Conservation (phyloP, 1,140 invertebrate genomes). For the Fopius arisanus region DNA sequence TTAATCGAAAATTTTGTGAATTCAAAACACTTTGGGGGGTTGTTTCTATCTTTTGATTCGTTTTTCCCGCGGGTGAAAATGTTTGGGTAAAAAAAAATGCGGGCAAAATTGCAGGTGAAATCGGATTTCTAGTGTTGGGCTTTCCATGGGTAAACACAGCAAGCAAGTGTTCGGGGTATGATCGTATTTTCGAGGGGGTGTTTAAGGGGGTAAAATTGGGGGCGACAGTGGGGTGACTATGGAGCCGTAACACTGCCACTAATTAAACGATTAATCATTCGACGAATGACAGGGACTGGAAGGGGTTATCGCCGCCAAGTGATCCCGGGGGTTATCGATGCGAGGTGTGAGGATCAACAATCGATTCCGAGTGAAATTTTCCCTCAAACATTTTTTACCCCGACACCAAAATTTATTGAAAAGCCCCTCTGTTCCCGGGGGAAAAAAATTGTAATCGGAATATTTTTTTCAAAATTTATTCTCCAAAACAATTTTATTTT, state of each 20-base stretch:
- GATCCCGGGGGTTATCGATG: background rate
- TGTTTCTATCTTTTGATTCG: conserved; percentile 3
- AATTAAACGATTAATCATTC: conserved; percentile 66
- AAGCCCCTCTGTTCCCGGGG: too few species aligned
- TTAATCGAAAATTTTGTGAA: conserved; percentile 23
- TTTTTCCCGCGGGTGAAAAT: background rate
- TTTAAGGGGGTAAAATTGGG: conserved; percentile 17
- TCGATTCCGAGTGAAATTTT: background rate
- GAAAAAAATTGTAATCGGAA: too few species aligned
- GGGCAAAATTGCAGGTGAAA: too few species aligned
- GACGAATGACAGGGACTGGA: conserved; percentile 55
- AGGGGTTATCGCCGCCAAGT: conserved; percentile 49
- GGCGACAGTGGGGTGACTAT: conserved; percentile 9
- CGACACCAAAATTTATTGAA: too few species aligned
- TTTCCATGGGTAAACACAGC: too few species aligned
- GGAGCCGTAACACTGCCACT: conserved; percentile 57
- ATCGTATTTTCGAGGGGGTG: background rate
- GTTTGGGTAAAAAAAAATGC: background rate
- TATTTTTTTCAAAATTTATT: too few species aligned
- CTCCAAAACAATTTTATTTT: too few species aligned
- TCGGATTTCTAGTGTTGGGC: too few species aligned
- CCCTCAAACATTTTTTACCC: too few species aligned
- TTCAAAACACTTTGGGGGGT: conserved; percentile 7
- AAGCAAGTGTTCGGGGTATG: background rate
- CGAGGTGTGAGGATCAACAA: background rate